Base-by-base conservation (phyloP, 2,113 vertebrate species). In the Gracilinanus agilis region DNA sequence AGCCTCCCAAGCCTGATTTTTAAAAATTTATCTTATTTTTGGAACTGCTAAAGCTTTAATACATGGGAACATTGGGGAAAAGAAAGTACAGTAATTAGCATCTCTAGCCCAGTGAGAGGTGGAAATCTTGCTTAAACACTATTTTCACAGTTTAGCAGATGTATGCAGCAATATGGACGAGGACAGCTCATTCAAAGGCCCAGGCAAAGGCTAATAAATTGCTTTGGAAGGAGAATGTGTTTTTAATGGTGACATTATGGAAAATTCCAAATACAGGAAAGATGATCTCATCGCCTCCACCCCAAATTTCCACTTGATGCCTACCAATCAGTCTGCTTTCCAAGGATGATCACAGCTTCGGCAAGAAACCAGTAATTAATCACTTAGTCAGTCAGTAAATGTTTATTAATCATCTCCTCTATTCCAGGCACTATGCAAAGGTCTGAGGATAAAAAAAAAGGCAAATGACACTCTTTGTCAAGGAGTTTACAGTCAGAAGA, bases 1-100 rank as follows among this genome's bases (percentile, higher is more conserved):
- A 89, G 12, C 21, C 40, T 44, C 44, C 11, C 44, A 44, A 8
- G 23, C 11, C 7, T 19, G 25, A 55, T 1, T 21, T 90, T 94
- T 92, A 90, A 49, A 44, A 95, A 75, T 4, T 0, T 24, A 61
- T 83, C 34, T 9, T 83, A 53, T 83, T 3, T 89, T 40, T 83
- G 88, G 93, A 94, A 95, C 9, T 91, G 12, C 12, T 94, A 75
- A 94, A 0, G 24, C 54, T 95, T 93, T 95, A 88, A 90, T 90
- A 89, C 54, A 61, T 0, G 53, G 16, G 40, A 49, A 49, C 21
- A 21, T 29, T 93, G 29, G 13, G 58, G 75, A 94, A 96, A 92
- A 34, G 25, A 91, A 56, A 53, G 44, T n/a, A 24, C 13, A 16
- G 29, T 89, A 53, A 89, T 89, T 89, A 89, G 44, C 88, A 44